phyloP scores from a whole-genome alignment of 2,888 invertebrate species.

The Endotricha flammealis region DNA sequence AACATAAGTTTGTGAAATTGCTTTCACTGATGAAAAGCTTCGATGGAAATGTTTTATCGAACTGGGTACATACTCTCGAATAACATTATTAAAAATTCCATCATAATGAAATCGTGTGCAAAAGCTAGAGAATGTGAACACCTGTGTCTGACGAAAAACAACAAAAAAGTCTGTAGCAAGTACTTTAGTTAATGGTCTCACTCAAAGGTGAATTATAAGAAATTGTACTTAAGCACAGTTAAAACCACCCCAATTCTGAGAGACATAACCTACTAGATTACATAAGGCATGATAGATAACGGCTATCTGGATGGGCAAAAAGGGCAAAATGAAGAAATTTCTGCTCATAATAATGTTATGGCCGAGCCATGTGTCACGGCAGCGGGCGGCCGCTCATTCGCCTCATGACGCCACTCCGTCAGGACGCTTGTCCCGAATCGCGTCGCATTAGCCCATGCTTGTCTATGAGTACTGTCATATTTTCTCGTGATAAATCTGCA shows the following conservation, averaged over 20 bases:
- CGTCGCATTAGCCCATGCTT: slow-evolving; percentile 44
- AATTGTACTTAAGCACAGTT: too few relatives aligned
- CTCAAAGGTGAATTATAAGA: too few relatives aligned
- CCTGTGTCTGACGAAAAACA: too few relatives aligned
- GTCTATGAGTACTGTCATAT: slow-evolving; percentile 27
- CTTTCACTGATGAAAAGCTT: too few relatives aligned
- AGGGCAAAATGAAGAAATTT: slow-evolving; percentile 53
- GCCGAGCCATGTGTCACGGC: slow-evolving; percentile 51
- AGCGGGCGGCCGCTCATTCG: slow-evolving; percentile 30
- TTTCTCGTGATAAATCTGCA: slow-evolving; percentile 10
- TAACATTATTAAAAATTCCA: too few relatives aligned
- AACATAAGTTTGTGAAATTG: too few relatives aligned
- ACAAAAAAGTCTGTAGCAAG: too few relatives aligned
- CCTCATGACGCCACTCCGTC: slow-evolving; percentile 42
- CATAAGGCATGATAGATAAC: slow-evolving; percentile 46
- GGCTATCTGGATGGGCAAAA: slow-evolving; percentile 43
- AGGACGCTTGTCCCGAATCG: slow-evolving; percentile 45
- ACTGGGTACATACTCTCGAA: too few relatives aligned
- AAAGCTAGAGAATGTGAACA: too few relatives aligned
- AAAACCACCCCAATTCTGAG: slow-evolving; percentile 7
- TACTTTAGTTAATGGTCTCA: too few relatives aligned
- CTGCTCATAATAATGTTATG: slow-evolving; percentile 53
- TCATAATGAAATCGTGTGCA: too few relatives aligned
- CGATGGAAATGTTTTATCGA: too few relatives aligned
- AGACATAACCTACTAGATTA: slow-evolving; percentile 22